Base-by-base conservation (phyloP, 23 tunicate genomes). In the Diplosoma virens region DNA sequence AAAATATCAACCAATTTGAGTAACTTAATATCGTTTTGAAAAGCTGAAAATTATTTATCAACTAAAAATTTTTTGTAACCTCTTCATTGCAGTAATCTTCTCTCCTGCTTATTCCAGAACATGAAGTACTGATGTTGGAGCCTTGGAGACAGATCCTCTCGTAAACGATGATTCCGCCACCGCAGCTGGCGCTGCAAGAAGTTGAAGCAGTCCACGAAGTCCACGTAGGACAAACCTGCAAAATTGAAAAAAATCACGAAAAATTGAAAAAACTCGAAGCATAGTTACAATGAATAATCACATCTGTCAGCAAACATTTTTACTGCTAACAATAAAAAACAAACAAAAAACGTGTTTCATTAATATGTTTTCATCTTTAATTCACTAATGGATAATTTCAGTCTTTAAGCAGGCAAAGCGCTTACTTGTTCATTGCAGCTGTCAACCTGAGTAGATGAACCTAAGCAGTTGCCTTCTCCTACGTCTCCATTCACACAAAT, bases 201-300 rank as follows among this genome's bases (percentile, higher is more conserved):
- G 55, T 27, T 47, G 66, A 71, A 59, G 66, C 84, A 17, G 69
- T n/a, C 97, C 97, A 92, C 0, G 71, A 16, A 22, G 86, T 54
- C 97, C 97, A 90, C 25, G 75, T 18, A 20, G 92, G 80, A 33
- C 97, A 90, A 18, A 79, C 21, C 97, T 90, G 80, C 30, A 32
- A 21, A 23, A 30, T 25, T 64, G 20, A 20, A 58, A 11, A 45
- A 45, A 9, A 45, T 11, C 52, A 9, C 14, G 14, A 45, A 45
- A 11, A 16, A 45, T 45, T 16, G 52, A n/a, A n/a, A n/a, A n/a
- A n/a, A n/a, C n/a, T n/a, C n/a, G n/a, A n/a, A n/a, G n/a, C n/a
- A n/a, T n/a, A n/a, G n/a, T n/a, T n/a, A n/a, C n/a, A n/a, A n/a
- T n/a, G n/a, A n/a, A n/a, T n/a, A n/a, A n/a, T n/a, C n/a, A n/a